These are phyloP conservation scores for Ceratotherium simum DNA, from an alignment of 2,113 vertebrate genomes.

Conservation along the genomic window DNA sequence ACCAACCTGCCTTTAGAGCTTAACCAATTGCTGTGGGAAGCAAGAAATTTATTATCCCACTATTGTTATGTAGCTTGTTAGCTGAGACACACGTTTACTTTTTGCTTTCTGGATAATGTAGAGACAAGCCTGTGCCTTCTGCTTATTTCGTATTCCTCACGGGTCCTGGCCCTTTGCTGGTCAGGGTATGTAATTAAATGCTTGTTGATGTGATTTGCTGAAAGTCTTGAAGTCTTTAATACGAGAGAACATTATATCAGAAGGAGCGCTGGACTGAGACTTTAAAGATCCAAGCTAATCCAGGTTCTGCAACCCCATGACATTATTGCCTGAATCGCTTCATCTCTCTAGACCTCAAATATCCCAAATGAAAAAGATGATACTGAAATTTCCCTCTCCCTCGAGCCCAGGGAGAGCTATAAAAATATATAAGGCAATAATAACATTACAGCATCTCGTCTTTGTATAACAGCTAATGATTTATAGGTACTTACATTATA, in stretches of 20 bases:
- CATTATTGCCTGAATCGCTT: not conserved
- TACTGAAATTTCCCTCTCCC: not conserved
- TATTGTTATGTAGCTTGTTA: not conserved
- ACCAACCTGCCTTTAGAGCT: not conserved
- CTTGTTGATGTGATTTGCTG: not conserved
- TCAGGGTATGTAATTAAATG: not conserved
- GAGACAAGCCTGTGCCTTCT: not conserved
- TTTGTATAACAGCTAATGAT: not conserved
- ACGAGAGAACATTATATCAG: not conserved
- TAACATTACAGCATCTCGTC: not conserved
- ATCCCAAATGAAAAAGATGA: not conserved
- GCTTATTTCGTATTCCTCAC: conserved; percentile 15
- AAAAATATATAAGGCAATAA: not conserved
- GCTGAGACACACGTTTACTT: not conserved
- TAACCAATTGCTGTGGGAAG: not conserved
- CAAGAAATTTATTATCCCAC: not conserved
- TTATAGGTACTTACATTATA: not conserved
- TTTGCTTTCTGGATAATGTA: not conserved
- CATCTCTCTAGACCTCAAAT: not conserved
- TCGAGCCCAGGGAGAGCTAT: not conserved
- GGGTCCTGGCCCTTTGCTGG: not conserved
- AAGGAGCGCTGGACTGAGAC: not conserved
- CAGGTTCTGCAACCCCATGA: not conserved
- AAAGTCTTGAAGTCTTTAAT: not conserved
- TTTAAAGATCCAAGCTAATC: not conserved